Evolutionary conservation across 2,797 vertebrate species (phyloP), one percentile per base, ranked within the genome.

Genomic region (Poecilia velifera): DNA sequence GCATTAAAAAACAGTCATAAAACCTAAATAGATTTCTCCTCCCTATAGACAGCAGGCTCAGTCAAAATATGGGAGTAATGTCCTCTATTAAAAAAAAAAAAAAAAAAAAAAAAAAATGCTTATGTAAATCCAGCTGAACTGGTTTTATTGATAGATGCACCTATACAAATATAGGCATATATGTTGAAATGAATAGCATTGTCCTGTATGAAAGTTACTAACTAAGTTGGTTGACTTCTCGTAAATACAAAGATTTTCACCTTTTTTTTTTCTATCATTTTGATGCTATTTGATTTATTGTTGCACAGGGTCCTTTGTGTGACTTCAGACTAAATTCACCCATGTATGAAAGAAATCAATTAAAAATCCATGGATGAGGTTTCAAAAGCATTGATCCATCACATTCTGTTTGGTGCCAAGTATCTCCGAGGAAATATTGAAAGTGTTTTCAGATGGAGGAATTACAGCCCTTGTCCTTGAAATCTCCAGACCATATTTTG

Each of bases 391-490:
- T 41, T 59, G 73, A 74, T 59, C 39, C 39, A 22, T 43, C n/a
- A 39, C n/a, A 34, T 62, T 28, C 39, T 73, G 25, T 79, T 79
- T 82, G 36, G 46, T n/a, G 64, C 36, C 34, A 53, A 76, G 57
- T 68, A 36, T 68, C 47, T 45, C 73, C 36, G 25, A 45, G 43
- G 43, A 71, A 46, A 53, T 81, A 75, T 79, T 22, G 72, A 78
- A 28, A 86, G 34, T 83, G 47, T 53, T 84, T 85, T 82, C 34
- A 80, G 2, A 28, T 46, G 36, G 59, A 64, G 36, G 53, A 68
- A 62, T 72, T 20, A 20, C n/a, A 28, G 73, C 41, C 34, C 55
- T 74, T 77, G 84, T 66, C 92, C 92, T 93, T 93, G 90, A 91
- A 89, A 76, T 74, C 59, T 72, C 51, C 28, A 74, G 59, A 82